Base-by-base conservation (phyloP, 1,140 invertebrate species). In the Drusus annulatus region DNA sequence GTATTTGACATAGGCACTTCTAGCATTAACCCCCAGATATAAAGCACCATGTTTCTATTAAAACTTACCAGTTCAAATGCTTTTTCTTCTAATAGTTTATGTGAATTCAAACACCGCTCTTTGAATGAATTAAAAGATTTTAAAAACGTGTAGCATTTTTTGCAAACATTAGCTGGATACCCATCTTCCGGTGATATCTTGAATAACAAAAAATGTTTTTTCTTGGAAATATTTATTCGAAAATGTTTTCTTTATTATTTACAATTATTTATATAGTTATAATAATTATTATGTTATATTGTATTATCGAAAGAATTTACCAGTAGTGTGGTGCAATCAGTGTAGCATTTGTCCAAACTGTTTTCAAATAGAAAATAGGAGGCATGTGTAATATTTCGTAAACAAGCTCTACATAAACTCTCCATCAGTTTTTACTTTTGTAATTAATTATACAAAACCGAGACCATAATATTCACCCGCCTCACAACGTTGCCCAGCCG, bases 51-150 rank as follows among this genome's bases (percentile, higher is more conserved):
- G 28, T 71, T 51, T 4, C 7, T 45, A 3, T 16, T 21, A 23
- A 75, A 54, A 75, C 56, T 65, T 25, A 77, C 36, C 36, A 50
- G 21, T 62, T 51, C 45, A 7, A 50, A 23, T 50, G 7, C 19
- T 6, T 50, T 77, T 51, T 65, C 60, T 63, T 63, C 23, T 28
- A 63, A 25, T 23, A 52, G 28, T 52, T 45, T 45, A n/a, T 77
- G 21, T 16, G 60, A 28, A 65, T 77, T 77, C 25, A 77, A 52
- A 28, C 76, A 77, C 28, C 45, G 45, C 31, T 51, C 15, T 65
- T 77, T 77, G 21, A 77, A 77, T 65, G 31, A n/a, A 63, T 65
- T 21, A 65, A 77, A 65, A 1, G 76, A 63, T 21, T 77, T 65
- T 23, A 77, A 50, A 45, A 77, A 1, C 17, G 63, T 77, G 15